phyloP scores from a whole-genome alignment of 2,797 vertebrate species.

The Hippocampus kuda region DNA sequence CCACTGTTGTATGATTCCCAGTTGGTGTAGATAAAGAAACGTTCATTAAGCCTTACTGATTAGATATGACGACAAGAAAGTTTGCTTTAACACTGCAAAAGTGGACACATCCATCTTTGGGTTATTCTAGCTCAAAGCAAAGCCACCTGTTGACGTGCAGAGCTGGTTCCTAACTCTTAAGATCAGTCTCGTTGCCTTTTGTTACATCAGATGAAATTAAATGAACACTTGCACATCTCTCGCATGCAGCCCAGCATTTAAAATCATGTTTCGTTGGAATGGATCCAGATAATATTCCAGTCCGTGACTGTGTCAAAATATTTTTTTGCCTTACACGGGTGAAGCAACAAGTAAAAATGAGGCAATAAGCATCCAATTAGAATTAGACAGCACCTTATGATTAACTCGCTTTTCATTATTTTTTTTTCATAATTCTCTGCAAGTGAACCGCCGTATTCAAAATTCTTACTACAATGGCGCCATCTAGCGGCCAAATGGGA shows the following conservation, averaged over 20 bases:
- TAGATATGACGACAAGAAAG: neutral
- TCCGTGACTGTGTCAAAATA: neutral
- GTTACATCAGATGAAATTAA: constrained; percentile 63
- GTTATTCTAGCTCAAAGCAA: constrained; percentile 17
- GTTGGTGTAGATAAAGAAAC: neutral
- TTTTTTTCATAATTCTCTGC: neutral
- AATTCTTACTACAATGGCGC: constrained; percentile 22
- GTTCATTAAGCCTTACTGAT: no score
- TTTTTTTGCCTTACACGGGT: neutral
- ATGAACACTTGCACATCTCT: constrained; percentile 30
- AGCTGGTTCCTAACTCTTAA: constrained; percentile 13
- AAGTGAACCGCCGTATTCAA: neutral
- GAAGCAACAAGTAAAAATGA: neutral
- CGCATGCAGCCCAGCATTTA: constrained; percentile 2
- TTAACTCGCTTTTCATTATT: neutral
- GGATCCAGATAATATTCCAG: neutral
- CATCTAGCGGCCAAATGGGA: constrained; percentile 33
- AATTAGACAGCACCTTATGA: neutral
- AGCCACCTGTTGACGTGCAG: constrained; percentile 15
- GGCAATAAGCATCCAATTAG: neutral
- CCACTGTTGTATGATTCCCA: no score
- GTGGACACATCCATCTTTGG: neutral
- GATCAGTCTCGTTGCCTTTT: constrained; percentile 40
- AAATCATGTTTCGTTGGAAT: neutral
- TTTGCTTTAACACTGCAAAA: neutral